Percentiles rank a stretch among this genome's conserved stretches.
Evolutionary conservation across 2,797 vertebrate genomes (phyloP).

Genomic region (Tarsius wallacei): DNA sequence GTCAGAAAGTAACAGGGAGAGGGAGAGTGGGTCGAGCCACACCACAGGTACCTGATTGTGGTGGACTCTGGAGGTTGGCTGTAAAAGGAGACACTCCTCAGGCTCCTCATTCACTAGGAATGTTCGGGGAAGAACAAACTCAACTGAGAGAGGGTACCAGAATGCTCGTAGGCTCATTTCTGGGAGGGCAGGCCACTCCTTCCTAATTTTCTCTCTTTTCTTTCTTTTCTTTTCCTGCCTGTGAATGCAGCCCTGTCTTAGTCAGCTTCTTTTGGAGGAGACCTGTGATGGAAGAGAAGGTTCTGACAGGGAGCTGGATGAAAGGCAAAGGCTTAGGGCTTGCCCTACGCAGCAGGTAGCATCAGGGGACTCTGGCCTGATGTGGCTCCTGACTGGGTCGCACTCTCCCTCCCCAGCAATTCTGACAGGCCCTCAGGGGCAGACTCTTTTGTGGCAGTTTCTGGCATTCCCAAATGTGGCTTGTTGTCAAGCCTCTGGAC

Average conservation of each 20-base stretch:
- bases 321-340: not conserved
- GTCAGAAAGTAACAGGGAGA: slow-evolving; percentile 61
- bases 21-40: slow-evolving; percentile 45
- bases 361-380: slow-evolving; percentile 25
- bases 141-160: not conserved
- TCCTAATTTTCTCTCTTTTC: not conserved
- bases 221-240: not conserved
- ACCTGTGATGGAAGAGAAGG: slow-evolving; percentile 36
- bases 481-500: slow-evolving; percentile 81
- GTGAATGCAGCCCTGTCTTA: not conserved
- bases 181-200: not conserved
- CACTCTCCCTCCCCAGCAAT: slow-evolving; percentile 66
- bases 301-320: slow-evolving; percentile 47
- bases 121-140: slow-evolving; percentile 18
- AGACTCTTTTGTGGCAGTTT: slow-evolving; percentile 78
- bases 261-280: not conserved
- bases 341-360: slow-evolving; percentile 29
- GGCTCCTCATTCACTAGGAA: slow-evolving; percentile 35
- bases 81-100: slow-evolving; percentile 49
- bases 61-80: slow-evolving; percentile 57
- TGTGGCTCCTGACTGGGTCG: not conserved
- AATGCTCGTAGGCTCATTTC: not conserved
- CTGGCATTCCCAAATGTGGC: slow-evolving; percentile 79
- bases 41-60: slow-evolving; percentile 25
- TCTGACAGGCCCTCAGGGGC: slow-evolving; percentile 72